Evolutionary conservation across 2,888 invertebrate species (phyloP), one percentile per base, ranked within the genome.

Genomic region (Hirtodrosophila cameraria): DNA sequence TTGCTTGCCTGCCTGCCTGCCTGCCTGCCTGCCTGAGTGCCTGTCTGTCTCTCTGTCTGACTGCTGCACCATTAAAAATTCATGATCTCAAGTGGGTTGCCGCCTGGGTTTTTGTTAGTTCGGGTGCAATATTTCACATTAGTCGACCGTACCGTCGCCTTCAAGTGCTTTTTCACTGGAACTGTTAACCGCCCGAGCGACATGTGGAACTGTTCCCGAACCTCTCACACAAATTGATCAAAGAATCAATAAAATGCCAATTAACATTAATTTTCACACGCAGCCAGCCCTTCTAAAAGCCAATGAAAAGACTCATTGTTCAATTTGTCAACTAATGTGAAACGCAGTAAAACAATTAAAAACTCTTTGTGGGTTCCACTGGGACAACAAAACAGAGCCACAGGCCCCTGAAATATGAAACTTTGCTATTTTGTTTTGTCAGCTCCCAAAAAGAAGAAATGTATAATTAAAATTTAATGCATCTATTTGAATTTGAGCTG

Each of bases 41-140:
- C 18, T 28, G 43, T n/a, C 23, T 36, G 58, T 18, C 30, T 7
- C 23, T 30, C 63, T 39, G 27, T n/a, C n/a, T n/a, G 28, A n/a
- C 20, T 16, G 64, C 41, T 48, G 38, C 13, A 38, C 30, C 72
- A 88, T 88, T 84, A 72, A 65, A 85, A 80, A 88, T 86, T 74
- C 86, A 88, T 86, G 89, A 83, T 72, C 73, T 87, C 81, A 87
- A 88, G 89, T 86, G 81, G 64, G 8, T 59, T 15, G 31, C 25
- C 30, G 23, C 8, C 23, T 27, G 46, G 61, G 12, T 25, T 16
- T 43, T 62, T 42, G 75, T 55, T 77, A 74, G 60, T 77, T 84
- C 53, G 41, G 66, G 81, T 81, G 70, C 52, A 60, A 54, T 63
- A 77, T 78, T 83, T 77, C 83, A 80, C 77, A 72, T 54, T 33